These are phyloP conservation scores for Abrostola tripartita DNA, from an alignment of 2,888 invertebrate genomes.

Conservation along the genomic window DNA sequence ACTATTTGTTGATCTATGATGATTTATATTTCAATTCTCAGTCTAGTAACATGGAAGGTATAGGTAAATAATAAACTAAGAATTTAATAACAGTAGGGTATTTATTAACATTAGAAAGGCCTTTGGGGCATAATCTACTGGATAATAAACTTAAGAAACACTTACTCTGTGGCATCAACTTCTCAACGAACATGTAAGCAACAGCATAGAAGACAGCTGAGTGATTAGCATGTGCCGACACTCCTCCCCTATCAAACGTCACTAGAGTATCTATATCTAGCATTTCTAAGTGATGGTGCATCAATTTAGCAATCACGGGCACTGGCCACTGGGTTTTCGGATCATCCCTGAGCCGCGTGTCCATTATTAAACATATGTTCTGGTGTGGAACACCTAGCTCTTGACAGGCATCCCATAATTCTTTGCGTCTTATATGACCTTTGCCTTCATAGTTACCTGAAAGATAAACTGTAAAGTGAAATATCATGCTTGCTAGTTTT, in stretches of 20 bases:
- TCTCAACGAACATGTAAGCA: slow-evolving; percentile 93
- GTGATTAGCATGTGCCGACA: slow-evolving; percentile 98
- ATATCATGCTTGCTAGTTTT: neutral
- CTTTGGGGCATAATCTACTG: neutral
- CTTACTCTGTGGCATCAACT: slow-evolving; percentile 92
- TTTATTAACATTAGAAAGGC: neutral
- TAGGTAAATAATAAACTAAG: no score
- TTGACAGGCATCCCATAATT: slow-evolving; percentile 94
- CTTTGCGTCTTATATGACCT: slow-evolving; percentile 90
- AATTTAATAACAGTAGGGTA: no score
- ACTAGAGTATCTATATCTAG: slow-evolving; percentile 94
- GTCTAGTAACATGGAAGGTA: no score
- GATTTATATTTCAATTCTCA: no score
- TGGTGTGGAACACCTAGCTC: slow-evolving; percentile 93
- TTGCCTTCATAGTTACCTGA: slow-evolving; percentile 91
- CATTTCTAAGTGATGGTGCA: slow-evolving; percentile 90
- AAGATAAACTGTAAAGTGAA: slow-evolving; percentile 29
- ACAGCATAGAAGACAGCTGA: slow-evolving; percentile 94
- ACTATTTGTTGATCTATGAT: no score
- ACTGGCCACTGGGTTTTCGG: slow-evolving; percentile 93
- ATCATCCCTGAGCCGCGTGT: slow-evolving; percentile 93
- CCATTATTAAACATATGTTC: slow-evolving; percentile 92
- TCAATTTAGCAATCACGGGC: slow-evolving; percentile 79
- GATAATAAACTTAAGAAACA: slow-evolving; percentile 42
- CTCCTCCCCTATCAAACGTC: slow-evolving; percentile 97